Percentiles rank a stretch among this genome's conserved stretches.
phyloP scores from a whole-genome alignment of 2,888 invertebrate genomes.

The Pomacea canaliculata region DNA sequence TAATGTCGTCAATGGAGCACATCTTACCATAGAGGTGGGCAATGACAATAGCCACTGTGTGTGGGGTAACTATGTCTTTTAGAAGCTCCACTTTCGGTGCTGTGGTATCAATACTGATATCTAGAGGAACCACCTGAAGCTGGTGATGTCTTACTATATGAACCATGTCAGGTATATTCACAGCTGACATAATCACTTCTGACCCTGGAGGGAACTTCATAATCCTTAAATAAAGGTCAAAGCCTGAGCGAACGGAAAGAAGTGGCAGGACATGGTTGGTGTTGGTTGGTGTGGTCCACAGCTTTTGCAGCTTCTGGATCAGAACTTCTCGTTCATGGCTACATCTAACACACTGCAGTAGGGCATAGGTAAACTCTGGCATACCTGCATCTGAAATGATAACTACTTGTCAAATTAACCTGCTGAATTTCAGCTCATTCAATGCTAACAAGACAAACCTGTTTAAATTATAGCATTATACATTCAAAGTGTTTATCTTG shows the following conservation, averaged over 20 bases:
- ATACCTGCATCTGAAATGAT: slow-evolving; percentile 45
- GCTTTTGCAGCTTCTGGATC: slow-evolving; percentile 38
- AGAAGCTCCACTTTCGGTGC: slow-evolving; percentile 63
- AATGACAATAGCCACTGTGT: slow-evolving; percentile 66
- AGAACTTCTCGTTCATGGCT: slow-evolving; percentile 35
- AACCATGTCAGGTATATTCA: slow-evolving; percentile 69
- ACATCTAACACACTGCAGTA: slow-evolving; percentile 39
- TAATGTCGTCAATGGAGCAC: slow-evolving; percentile 60
- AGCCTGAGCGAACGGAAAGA: slow-evolving; percentile 61
- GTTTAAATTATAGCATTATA: no score
- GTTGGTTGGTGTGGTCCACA: slow-evolving; percentile 51
- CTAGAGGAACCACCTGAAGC: slow-evolving; percentile 64
- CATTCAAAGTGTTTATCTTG: no score
- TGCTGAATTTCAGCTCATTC: no score
- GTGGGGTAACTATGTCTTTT: slow-evolving; percentile 58
- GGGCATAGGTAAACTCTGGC: slow-evolving; percentile 43
- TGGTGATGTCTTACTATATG: slow-evolving; percentile 61
- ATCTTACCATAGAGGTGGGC: slow-evolving; percentile 68
- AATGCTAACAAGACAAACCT: no score
- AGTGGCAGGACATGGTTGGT: slow-evolving; percentile 55
- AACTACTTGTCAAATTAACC: no score
- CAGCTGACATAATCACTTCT: slow-evolving; percentile 70
- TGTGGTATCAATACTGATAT: slow-evolving; percentile 65
- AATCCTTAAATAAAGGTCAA: slow-evolving; percentile 62
- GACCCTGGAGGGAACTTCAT: slow-evolving; percentile 66